phyloP scores from a whole-genome alignment of 2,797 vertebrate species.

The Acanthurus lineatus region DNA sequence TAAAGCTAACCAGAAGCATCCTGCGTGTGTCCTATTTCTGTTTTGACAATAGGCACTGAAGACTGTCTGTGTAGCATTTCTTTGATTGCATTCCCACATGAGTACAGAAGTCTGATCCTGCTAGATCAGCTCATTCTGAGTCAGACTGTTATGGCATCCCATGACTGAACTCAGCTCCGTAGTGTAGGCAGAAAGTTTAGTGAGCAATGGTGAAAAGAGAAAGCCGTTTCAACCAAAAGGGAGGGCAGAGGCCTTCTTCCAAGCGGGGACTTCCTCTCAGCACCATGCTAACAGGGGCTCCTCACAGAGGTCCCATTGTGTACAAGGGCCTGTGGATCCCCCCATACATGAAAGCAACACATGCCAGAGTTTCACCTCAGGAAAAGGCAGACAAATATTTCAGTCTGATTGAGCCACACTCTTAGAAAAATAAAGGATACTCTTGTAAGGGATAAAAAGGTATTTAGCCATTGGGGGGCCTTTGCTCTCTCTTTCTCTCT shows the following conservation, averaged over 20 bases:
- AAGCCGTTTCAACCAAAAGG: constrained; percentile 54
- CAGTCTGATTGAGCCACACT: constrained; percentile 77
- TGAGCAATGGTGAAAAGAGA: constrained; percentile 48
- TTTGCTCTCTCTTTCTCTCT: constrained; percentile 53
- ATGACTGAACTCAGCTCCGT: constrained; percentile 33
- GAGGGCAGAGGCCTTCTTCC: constrained; percentile 76
- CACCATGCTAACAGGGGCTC: constrained; percentile 80
- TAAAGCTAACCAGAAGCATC: constrained; percentile 37
- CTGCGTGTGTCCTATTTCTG: constrained; percentile 24
- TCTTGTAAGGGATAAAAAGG: constrained; percentile 76
- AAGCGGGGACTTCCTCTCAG: constrained; percentile 81
- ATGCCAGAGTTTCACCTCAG: constrained; percentile 82
- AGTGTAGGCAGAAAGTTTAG: constrained; percentile 27
- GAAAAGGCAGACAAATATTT: constrained; percentile 85
- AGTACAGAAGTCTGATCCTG: neutral
- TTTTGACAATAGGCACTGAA: constrained; percentile 18
- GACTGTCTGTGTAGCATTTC: neutral
- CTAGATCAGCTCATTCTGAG: constrained; percentile 8
- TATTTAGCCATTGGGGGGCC: constrained; percentile 63
- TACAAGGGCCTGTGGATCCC: constrained; percentile 72
- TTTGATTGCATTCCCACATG: neutral
- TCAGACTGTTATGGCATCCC: constrained; percentile 9
- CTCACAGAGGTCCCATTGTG: constrained; percentile 88
- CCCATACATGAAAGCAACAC: constrained; percentile 85
- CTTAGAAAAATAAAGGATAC: constrained; percentile 76